Conservation (phyloP, 2,888 invertebrate species). For the Apotomis turbidana region DNA sequence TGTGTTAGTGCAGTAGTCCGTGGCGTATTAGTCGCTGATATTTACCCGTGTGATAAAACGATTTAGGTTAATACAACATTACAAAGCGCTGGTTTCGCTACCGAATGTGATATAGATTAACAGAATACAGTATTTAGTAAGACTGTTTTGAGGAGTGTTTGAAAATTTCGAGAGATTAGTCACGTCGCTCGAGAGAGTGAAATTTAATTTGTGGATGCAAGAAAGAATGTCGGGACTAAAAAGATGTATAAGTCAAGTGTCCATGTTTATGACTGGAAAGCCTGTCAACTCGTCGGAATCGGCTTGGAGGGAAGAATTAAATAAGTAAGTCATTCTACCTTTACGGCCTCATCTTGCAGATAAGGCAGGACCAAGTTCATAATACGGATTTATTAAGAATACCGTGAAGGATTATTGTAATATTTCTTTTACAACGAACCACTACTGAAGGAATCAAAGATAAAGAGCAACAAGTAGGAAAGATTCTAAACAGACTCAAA, state of each 20-base stretch:
- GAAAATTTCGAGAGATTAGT: conserved; percentile 9
- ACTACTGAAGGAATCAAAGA: conserved; percentile 17
- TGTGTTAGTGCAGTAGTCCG: conserved; percentile 51
- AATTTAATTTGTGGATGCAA: conserved; percentile 53
- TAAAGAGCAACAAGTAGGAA: background rate
- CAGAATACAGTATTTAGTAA: conserved; percentile 33
- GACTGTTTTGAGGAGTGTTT: conserved; percentile 36
- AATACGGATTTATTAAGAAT: conserved; percentile 5
- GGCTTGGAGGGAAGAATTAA: conserved; percentile 88
- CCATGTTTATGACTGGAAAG: conserved; percentile 89
- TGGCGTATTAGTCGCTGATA: conserved; percentile 49
- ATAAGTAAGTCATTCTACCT: conserved; percentile 80
- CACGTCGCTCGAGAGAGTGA: conserved; percentile 43
- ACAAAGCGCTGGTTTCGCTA: conserved; percentile 45
- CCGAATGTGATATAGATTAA: conserved; percentile 33
- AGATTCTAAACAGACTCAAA: conserved; percentile 40
- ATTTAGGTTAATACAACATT: conserved; percentile 50
- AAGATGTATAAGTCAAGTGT: conserved; percentile 89
- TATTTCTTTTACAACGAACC: too few species aligned
- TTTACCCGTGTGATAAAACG: conserved; percentile 58
- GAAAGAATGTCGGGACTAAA: conserved; percentile 86
- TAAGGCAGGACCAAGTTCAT: too few species aligned
- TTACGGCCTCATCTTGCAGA: background rate
- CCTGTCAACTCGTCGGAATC: conserved; percentile 88
- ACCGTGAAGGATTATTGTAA: too few species aligned